A percentile compares a stretch with the other conserved stretches of the same genome.
Conservation (phyloP, 1,140 invertebrate genomes). For the Rhagoletis pomonella region DNA sequence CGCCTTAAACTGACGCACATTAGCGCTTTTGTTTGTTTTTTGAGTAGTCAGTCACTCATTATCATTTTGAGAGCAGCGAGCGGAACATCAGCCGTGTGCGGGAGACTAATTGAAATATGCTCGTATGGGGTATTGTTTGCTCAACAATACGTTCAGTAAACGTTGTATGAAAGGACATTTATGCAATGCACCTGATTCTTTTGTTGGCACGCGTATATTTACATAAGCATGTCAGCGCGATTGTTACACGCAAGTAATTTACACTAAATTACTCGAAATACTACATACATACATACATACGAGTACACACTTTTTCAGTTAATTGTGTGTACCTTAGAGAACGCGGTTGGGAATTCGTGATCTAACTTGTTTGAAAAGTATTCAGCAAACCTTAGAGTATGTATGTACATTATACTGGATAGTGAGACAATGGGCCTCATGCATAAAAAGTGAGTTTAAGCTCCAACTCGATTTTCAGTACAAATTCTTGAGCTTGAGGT, state of each 20-base stretch:
- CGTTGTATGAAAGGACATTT: background rate
- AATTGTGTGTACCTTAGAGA: too few relatives aligned
- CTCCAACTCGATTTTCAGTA: too few relatives aligned
- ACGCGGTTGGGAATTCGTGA: too few relatives aligned
- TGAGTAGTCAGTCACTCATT: conserved; percentile 4
- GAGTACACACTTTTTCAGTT: too few relatives aligned
- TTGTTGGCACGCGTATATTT: background rate
- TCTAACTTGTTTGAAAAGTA: too few relatives aligned
- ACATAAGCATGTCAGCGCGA: background rate
- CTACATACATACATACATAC: background rate
- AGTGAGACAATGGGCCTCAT: too few relatives aligned
- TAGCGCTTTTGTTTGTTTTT: background rate
- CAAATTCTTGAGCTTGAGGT: too few relatives aligned
- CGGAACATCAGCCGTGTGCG: too few relatives aligned
- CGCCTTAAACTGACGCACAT: conserved; percentile 19
- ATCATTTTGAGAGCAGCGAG: background rate
- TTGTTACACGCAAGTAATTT: background rate
- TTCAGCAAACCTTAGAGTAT: too few relatives aligned
- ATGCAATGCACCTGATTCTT: too few relatives aligned
- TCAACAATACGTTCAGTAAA: conserved; percentile 16
- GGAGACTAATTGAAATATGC: background rate
- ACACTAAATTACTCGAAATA: conserved; percentile 5
- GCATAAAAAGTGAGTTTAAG: too few relatives aligned
- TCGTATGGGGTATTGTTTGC: conserved; percentile 8
- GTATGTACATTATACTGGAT: too few relatives aligned